These are phyloP conservation scores for Allobates femoralis DNA, from an alignment of 2,797 vertebrate genomes.

Conservation along the genomic window DNA sequence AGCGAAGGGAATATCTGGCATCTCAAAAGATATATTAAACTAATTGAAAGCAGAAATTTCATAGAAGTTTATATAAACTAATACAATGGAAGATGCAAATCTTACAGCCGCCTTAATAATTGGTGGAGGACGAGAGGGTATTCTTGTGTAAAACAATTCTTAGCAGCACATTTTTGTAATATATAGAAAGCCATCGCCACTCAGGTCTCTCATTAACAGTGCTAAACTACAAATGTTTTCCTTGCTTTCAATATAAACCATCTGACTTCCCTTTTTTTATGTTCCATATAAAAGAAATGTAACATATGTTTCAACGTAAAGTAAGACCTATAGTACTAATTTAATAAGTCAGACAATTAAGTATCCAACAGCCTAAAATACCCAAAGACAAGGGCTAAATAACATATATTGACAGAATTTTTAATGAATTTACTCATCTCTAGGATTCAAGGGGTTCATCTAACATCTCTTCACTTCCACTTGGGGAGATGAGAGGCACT, in stretches of 20 bases:
- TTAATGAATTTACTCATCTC: too few relatives aligned
- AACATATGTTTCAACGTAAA: too few relatives aligned
- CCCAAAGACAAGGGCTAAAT: too few relatives aligned
- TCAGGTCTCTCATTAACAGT: not conserved
- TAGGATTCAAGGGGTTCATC: too few relatives aligned
- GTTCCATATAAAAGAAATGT: too few relatives aligned
- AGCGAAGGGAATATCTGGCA: constrained; percentile 39
- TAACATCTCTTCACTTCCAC: too few relatives aligned
- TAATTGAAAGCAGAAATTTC: constrained; percentile 41
- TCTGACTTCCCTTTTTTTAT: too few relatives aligned
- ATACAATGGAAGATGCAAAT: not conserved
- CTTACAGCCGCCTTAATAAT: not conserved
- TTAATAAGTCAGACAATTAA: too few relatives aligned
- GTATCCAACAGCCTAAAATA: too few relatives aligned
- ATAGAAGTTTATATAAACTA: not conserved
- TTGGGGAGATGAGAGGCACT: too few relatives aligned
- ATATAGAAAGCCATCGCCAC: not conserved
- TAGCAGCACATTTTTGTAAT: not conserved
- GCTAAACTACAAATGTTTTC: not conserved
- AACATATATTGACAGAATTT: too few relatives aligned
- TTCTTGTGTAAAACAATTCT: not conserved
- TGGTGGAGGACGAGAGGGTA: not conserved
- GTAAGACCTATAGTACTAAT: too few relatives aligned
- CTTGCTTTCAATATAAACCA: not conserved
- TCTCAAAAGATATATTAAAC: constrained; percentile 45